These are phyloP conservation scores for Metopolophium dirhodum DNA, from an alignment of 1,140 invertebrate genomes.

Conservation along the genomic window DNA sequence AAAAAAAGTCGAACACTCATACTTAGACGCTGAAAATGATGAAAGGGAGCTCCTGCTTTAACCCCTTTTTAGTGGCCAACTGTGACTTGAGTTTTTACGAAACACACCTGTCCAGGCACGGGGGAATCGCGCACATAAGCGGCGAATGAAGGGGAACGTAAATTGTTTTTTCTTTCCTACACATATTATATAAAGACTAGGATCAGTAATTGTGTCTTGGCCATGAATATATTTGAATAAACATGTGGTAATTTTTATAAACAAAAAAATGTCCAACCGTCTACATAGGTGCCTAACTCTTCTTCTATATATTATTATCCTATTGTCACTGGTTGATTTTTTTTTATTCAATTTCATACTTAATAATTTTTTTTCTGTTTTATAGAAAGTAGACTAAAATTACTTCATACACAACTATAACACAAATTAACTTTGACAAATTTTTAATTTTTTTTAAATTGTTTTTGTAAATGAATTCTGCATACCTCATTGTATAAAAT, in stretches of 20 bases:
- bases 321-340: not conserved
- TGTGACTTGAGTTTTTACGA: conserved; percentile 54
- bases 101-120: conserved; percentile 55
- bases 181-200: not conserved
- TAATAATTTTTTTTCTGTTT: not conserved
- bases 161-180: conserved; percentile 34
- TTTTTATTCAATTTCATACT: not conserved
- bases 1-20: conserved; percentile 22
- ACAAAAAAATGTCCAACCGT: too few relatives aligned
- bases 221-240: conserved; percentile 47
- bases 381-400: not conserved
- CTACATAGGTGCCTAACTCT: not conserved
- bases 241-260: conserved; percentile 19
- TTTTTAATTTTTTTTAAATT: not conserved
- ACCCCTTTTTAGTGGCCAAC: conserved; percentile 53
- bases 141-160: conserved; percentile 13
- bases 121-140: not conserved
- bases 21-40: conserved; percentile 12
- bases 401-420: not conserved
- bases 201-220: conserved; percentile 25
- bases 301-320: not conserved
- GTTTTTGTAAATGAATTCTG: not conserved
- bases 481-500: not conserved
- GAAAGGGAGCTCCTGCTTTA: conserved; percentile 14
- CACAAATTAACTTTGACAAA: not conserved